Percentiles rank a stretch among this genome's conserved stretches.
phyloP scores from a whole-genome alignment of 2,888 invertebrate genomes.

The Meloe dianella region DNA sequence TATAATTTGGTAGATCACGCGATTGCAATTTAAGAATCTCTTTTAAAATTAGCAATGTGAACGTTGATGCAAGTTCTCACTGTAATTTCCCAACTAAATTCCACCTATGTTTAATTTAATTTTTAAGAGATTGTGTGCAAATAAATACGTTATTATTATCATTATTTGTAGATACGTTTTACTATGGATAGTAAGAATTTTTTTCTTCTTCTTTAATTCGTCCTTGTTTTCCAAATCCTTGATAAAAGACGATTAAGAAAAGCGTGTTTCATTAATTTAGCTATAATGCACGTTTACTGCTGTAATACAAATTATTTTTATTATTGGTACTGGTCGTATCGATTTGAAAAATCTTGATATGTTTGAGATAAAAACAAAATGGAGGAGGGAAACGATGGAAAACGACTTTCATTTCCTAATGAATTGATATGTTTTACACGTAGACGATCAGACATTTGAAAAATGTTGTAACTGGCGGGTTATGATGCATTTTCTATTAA shows the following conservation, averaged over 20 bases:
- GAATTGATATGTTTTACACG: not conserved
- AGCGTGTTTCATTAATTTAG: constrained; percentile 19
- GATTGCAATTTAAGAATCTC: constrained; percentile 23
- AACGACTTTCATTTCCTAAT: not conserved
- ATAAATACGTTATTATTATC: no score
- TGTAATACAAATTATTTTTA: constrained; percentile 12
- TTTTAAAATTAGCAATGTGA: constrained; percentile 27
- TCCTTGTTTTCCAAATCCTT: not conserved
- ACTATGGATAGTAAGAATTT: constrained; percentile 14
- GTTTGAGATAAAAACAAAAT: not conserved
- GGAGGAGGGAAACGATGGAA: not conserved
- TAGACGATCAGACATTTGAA: not conserved
- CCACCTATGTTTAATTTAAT: not conserved
- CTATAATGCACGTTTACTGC: constrained; percentile 2
- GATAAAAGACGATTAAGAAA: not conserved
- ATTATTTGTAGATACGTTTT: constrained; percentile 13
- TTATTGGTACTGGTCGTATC: not conserved
- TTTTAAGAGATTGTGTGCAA: no score
- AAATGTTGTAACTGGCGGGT: not conserved
- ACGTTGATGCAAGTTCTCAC: constrained; percentile 10
- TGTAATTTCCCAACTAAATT: not conserved
- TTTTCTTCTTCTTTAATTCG: not conserved
- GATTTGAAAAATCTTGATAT: not conserved
- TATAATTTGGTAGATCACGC: constrained; percentile 34
- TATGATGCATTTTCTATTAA: not conserved